These are phyloP conservation scores for Limnephilus marmoratus DNA, from an alignment of 2,888 invertebrate genomes.

Conservation along the genomic window DNA sequence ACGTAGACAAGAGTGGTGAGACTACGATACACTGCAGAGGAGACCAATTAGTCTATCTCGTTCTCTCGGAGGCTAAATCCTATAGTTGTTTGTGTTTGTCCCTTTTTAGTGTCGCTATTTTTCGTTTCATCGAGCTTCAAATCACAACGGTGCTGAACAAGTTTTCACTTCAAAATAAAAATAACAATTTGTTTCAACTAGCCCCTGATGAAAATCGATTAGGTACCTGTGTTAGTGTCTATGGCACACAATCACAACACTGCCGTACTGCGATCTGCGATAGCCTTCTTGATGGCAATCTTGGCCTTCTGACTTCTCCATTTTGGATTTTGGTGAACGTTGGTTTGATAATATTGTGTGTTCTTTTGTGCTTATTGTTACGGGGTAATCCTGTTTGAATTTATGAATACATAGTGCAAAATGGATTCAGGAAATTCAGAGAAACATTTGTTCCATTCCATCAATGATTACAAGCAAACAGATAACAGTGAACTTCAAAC, in stretches of 20 bases:
- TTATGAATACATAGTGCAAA: constrained; percentile 7
- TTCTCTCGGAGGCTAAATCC: too few relatives aligned
- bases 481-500: constrained; percentile 5
- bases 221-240: neutral
- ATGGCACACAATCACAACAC: neutral
- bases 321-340: neutral
- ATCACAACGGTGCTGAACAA: too few relatives aligned
- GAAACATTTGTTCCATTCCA: constrained; percentile 49
- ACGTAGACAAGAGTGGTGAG: too few relatives aligned
- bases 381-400: constrained; percentile 8
- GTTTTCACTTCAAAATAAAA: too few relatives aligned
- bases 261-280: neutral
- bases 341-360: neutral
- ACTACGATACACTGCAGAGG: too few relatives aligned
- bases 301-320: neutral
- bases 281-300: too few relatives aligned
- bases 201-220: neutral
- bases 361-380: neutral
- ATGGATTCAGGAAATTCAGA: constrained; percentile 52
- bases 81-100: too few relatives aligned
- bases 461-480: constrained; percentile 39
- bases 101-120: too few relatives aligned
- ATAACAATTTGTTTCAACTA: neutral
- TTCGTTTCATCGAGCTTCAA: too few relatives aligned
- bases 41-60: too few relatives aligned